A percentile compares a stretch with the other conserved stretches of the same genome.
Evolutionary conservation across 2,113 vertebrate genomes (phyloP).

Genomic region (Mus musculus): GRCm39 chr17:51683001-51683500

Average conservation of each 20-base stretch:
- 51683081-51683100: conserved; percentile 90
- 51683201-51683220: conserved; percentile 90
- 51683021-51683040: conserved; percentile 90
- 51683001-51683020: conserved; percentile 93
- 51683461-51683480: conserved; percentile 63
- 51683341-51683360: conserved; percentile 85
- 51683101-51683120: conserved; percentile 92
- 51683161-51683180: conserved; percentile 86
- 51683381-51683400: conserved; percentile 82
- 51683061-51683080: conserved; percentile 90
- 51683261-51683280: conserved; percentile 85
- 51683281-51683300: conserved; percentile 88
- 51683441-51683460: conserved; percentile 87
- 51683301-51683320: conserved; percentile 85
- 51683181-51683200: conserved; percentile 88
- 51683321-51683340: conserved; percentile 88
- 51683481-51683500: background rate
- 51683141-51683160: conserved; percentile 90
- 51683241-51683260: conserved; percentile 88
- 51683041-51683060: conserved; percentile 87
- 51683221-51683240: conserved; percentile 88
- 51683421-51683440: conserved; percentile 86
- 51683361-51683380: conserved; percentile 85
- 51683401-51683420: conserved; percentile 83
- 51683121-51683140: conserved; percentile 91